These are phyloP conservation scores for Cephalotes varians DNA, from an alignment of 2,888 invertebrate species.

Conservation along the genomic window DNA sequence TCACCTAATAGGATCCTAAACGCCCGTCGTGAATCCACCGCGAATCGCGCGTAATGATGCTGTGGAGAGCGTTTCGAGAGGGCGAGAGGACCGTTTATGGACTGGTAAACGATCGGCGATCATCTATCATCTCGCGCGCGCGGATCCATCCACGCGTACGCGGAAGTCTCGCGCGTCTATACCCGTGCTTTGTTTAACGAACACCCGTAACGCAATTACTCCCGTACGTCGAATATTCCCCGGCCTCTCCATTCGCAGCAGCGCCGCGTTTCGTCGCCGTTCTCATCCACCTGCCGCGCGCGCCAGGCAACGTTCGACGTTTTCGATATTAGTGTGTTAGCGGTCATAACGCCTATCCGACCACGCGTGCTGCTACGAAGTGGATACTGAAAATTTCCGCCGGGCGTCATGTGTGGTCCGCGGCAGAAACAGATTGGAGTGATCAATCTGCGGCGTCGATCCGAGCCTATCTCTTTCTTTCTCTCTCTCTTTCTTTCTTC, in stretches of 20 bases:
- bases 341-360: slow-evolving; percentile 27
- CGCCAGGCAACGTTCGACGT: slow-evolving; percentile 42
- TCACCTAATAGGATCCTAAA: slow-evolving; percentile 3
- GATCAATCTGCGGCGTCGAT: slow-evolving; percentile 77
- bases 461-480: slow-evolving; percentile 55
- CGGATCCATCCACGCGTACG: neutral
- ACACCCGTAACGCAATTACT: slow-evolving; percentile 43
- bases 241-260: neutral
- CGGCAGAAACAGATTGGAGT: slow-evolving; percentile 78
- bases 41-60: slow-evolving; percentile 21
- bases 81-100: slow-evolving; percentile 12
- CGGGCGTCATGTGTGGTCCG: slow-evolving; percentile 77
- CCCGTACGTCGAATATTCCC: slow-evolving; percentile 40
- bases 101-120: slow-evolving; percentile 35
- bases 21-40: neutral
- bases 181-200: slow-evolving; percentile 41
- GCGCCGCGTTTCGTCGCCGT: slow-evolving; percentile 20
- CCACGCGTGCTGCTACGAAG: slow-evolving; percentile 26
- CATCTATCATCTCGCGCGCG: slow-evolving; percentile 42
- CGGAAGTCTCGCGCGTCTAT: slow-evolving; percentile 29
- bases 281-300: slow-evolving; percentile 63
- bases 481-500: neutral
- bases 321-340: slow-evolving; percentile 64
- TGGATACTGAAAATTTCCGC: slow-evolving; percentile 66
- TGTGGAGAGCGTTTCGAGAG: neutral